These are phyloP conservation scores for Sminthopsis crassicaudata DNA, from an alignment of 2,113 vertebrate genomes.

Conservation along the genomic window DNA sequence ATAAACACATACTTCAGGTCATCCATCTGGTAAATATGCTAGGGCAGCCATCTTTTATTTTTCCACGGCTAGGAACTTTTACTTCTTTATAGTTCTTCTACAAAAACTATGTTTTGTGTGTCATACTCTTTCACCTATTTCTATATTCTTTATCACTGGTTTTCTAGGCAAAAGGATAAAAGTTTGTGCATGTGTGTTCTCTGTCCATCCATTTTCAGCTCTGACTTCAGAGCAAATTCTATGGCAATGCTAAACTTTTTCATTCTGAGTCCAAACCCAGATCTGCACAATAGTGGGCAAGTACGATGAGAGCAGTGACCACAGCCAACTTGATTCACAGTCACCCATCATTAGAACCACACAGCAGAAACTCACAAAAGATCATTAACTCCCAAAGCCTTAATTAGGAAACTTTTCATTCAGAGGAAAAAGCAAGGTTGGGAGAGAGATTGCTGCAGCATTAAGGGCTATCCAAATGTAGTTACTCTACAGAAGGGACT, in stretches of 20 bases:
- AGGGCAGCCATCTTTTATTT: conserved; percentile 16
- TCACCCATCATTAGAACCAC: background rate
- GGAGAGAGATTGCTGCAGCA: background rate
- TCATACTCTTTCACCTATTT: conserved; percentile 49
- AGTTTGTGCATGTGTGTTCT: conserved; percentile 9
- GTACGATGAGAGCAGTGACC: conserved; percentile 14
- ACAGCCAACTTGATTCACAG: background rate
- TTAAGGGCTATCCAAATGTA: background rate
- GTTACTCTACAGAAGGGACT: background rate
- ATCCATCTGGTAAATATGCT: conserved; percentile 49
- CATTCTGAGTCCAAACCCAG: background rate
- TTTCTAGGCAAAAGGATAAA: conserved; percentile 48
- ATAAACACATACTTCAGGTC: background rate
- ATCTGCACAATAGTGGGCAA: background rate
- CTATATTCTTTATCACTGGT: conserved; percentile 53
- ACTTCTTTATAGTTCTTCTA: conserved; percentile 14
- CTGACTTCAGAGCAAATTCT: conserved; percentile 23
- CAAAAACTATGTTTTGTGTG: conserved; percentile 36
- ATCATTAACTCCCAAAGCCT: background rate
- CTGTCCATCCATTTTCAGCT: conserved; percentile 19
- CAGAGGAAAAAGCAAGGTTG: background rate
- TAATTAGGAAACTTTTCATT: background rate
- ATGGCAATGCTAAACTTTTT: background rate
- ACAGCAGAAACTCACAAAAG: background rate
- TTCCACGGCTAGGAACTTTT: conserved; percentile 32